Base-by-base conservation (phyloP, 2,797 vertebrate genomes). In the Enteromius treurensis region DNA sequence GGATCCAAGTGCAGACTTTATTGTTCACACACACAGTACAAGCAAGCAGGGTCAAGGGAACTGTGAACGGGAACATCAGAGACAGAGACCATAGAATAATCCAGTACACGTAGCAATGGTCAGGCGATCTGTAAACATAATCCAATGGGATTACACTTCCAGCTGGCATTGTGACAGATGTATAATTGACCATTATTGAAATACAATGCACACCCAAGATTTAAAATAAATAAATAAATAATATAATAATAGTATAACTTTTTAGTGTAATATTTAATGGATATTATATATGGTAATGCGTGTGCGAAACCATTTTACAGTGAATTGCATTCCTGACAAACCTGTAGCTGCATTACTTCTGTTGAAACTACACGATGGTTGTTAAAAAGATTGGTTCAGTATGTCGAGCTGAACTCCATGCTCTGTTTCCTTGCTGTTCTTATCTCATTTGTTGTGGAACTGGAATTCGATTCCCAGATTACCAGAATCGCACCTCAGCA, bases 401-500 rank as follows among this genome's bases (percentile, higher is more conserved):
- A 74, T 40, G 32, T 68, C 34, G 3, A 51, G 3, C 64, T 17
- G 62, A 79, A n/a, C 14, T 34, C 60, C 40, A 34, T 64, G 23
- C 5, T 65, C 21, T 51, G 21, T 23, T 81, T 58, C 40, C 26
- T 26, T 62, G 29, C 26, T 19, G 8, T 34, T 65, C 26, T 73
- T 49, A 51, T 53, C 80, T 76, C 47, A 9, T 76, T 67, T 82
- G 68, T 81, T 49, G 71, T 76, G 70, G 55, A 81, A 64, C 29
- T 34, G 69, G 68, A 49, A 37, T 73, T 74, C 29, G 14, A 81
- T 81, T 86, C 81, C 90, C 88, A 89, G 82, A 62, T 69, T 74
- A 55, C 21, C 85, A 77, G 83, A 83, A 84, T 88, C 86, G 87
- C 89, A 89, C 81, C 64, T 88, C 89, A 86, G 86, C 88, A 87